Evolutionary conservation across 35 echinoderm and acorn worm genomes (phyloP).

Genomic region (Apostichopus parvimensis): DNA sequence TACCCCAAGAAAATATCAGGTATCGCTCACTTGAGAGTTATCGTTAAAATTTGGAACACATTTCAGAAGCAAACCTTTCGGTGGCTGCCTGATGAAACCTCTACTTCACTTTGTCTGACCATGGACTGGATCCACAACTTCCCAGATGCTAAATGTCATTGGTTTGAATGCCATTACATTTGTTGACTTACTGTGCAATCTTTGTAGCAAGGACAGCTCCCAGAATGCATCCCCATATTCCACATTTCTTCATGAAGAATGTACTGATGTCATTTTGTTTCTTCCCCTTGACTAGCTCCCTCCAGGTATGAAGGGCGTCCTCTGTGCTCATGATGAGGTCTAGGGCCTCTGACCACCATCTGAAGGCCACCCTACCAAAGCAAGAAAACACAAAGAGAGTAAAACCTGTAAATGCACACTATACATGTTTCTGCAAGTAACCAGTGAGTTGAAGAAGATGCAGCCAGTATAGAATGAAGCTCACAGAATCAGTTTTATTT

Average conservation of each 20-base stretch:
- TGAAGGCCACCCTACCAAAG: slow-evolving; percentile 75
- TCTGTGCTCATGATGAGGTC: slow-evolving; percentile 81
- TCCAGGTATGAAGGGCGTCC: slow-evolving; percentile 83
- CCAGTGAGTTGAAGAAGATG: not conserved
- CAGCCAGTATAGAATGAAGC: not conserved
- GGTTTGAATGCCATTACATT: not conserved
- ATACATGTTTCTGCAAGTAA: no score
- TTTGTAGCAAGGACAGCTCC: slow-evolving; percentile 88
- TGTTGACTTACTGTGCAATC: slow-evolving; percentile 87
- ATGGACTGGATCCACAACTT: no score
- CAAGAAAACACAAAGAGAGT: no score
- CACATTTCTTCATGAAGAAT: slow-evolving; percentile 78
- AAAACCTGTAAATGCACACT: no score
- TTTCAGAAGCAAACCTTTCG: no score
- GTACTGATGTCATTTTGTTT: slow-evolving; percentile 68
- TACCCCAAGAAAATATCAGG: slow-evolving; percentile 71
- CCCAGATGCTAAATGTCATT: no score
- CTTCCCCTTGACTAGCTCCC: slow-evolving; percentile 65
- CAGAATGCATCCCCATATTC: slow-evolving; percentile 95
- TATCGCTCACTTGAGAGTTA: no score
- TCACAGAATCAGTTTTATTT: no score
- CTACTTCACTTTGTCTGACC: no score
- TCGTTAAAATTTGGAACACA: no score
- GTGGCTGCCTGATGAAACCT: no score
- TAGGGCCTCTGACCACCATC: slow-evolving; percentile 89